A percentile compares a stretch with the other conserved stretches of the same genome.
phyloP scores from a whole-genome alignment of 1,140 invertebrate genomes.

The Drosophila simulans region DNA sequence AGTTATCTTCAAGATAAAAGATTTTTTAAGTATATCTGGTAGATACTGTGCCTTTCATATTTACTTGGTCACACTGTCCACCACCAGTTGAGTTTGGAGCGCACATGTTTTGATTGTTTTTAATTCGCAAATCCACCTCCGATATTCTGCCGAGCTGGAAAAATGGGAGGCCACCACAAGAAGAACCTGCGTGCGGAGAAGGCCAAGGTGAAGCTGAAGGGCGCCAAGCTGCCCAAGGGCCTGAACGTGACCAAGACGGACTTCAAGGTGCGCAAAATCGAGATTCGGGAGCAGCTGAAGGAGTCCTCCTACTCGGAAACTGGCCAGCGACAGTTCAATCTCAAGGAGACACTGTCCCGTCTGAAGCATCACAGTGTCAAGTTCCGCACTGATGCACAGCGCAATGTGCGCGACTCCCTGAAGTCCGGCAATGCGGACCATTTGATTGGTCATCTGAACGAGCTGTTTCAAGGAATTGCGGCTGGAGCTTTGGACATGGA shows the following conservation, averaged over 20 bases:
- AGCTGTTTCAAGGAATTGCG: conserved; percentile 89
- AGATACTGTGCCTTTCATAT: neutral
- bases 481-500: conserved; percentile 90
- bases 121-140: neutral
- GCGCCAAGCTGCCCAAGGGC: conserved; percentile 90
- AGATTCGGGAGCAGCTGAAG: conserved; percentile 91
- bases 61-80: neutral
- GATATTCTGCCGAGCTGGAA: neutral
- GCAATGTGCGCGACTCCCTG: conserved; percentile 90
- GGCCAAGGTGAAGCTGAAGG: conserved; percentile 91
- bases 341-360: conserved; percentile 90
- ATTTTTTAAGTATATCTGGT: neutral
- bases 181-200: conserved; percentile 91
- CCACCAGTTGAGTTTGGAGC: neutral
- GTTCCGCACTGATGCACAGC: conserved; percentile 89
- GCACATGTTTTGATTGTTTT: conserved; percentile 14
- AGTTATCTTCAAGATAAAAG: neutral
- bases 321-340: conserved; percentile 89
- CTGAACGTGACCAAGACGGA: conserved; percentile 94
- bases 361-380: conserved; percentile 92
- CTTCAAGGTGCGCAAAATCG: conserved; percentile 95
- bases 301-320: conserved; percentile 86
- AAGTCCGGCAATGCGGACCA: conserved; percentile 84
- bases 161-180: conserved; percentile 86
- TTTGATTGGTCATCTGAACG: conserved; percentile 87